Conservation (phyloP, 2,113 vertebrate species). For the Cyprinodon brontotheroides region DNA sequence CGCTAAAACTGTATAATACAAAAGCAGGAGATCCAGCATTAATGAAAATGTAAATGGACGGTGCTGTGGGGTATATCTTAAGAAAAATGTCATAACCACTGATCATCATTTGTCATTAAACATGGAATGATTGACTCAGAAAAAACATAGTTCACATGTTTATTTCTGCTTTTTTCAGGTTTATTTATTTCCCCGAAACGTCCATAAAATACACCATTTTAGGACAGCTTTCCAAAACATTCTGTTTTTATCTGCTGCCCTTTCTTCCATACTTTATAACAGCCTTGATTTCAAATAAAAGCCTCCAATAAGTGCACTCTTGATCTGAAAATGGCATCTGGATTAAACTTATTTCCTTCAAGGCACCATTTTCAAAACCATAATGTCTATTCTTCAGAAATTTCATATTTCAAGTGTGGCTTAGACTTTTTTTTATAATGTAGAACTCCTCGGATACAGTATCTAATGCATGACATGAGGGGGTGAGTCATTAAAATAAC, state of each 20-base stretch:
- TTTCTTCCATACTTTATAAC: conserved; percentile 4
- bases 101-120: conserved; percentile 31
- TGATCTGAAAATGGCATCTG: conserved; percentile 53
- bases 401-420: conserved; percentile 32
- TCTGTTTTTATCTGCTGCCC: conserved; percentile 6
- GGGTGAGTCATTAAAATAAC: background rate
- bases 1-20: conserved; percentile 30
- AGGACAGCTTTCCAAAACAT: conserved; percentile 16
- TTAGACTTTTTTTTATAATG: background rate
- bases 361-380: conserved; percentile 23
- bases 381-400: conserved; percentile 32
- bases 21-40: conserved; percentile 11
- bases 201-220: conserved; percentile 30
- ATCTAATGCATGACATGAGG: background rate
- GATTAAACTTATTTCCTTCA: conserved; percentile 34
- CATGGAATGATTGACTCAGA: background rate
- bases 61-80: conserved; percentile 16
- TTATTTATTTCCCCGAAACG: conserved; percentile 20
- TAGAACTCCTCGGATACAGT: conserved; percentile 6
- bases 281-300: conserved; percentile 24
- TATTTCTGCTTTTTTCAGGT: conserved; percentile 3
- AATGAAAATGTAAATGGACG: conserved; percentile 7
- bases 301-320: conserved; percentile 34
- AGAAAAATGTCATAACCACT: conserved; percentile 18
- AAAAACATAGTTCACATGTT: conserved; percentile 16